These are phyloP conservation scores for Hypselothyrea guttata DNA, from an alignment of 2,888 invertebrate species.

Conservation along the genomic window DNA sequence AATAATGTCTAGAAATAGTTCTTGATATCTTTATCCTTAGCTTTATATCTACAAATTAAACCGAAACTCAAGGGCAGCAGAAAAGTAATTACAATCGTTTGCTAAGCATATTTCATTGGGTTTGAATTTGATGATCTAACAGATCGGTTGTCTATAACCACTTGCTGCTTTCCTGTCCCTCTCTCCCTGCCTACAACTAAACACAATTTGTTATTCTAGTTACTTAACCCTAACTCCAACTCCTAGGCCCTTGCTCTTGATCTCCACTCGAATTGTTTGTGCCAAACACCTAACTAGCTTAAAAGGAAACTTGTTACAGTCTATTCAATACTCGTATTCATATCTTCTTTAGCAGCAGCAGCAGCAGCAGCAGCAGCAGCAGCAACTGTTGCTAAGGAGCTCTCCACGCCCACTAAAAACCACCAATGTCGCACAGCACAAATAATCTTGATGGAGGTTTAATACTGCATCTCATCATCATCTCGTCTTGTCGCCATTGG, in stretches of 20 bases:
- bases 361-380: constrained; percentile 18
- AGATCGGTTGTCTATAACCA: no score
- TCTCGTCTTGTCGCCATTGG: constrained; percentile 57
- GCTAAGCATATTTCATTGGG: constrained; percentile 2
- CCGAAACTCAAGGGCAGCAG: constrained; percentile 24
- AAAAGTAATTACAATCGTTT: constrained; percentile 8
- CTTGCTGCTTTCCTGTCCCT: constrained; percentile 23
- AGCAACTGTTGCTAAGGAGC: constrained; percentile 8
- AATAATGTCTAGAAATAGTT: constrained; percentile 32
- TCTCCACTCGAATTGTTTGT: constrained; percentile 23
- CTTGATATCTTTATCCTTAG: constrained; percentile 41
- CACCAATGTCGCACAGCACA: constrained; percentile 42
- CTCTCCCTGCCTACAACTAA: constrained; percentile 29
- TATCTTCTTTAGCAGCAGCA: constrained; percentile 8
- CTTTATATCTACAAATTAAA: constrained; percentile 40
- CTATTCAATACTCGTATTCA: constrained; percentile 68
- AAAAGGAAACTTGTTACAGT: constrained; percentile 75
- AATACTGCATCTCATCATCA: constrained; percentile 31
- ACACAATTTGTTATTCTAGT: constrained; percentile 42
- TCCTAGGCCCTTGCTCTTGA: constrained; percentile 2
- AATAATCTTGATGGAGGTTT: background rate
- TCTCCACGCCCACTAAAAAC: constrained; percentile 55
- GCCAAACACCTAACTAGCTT: constrained; percentile 61
- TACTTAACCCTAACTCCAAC: background rate
- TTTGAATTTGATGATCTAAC: background rate